phyloP scores from a whole-genome alignment of 1,140 invertebrate species.

The Thaumatotibia leucotreta region DNA sequence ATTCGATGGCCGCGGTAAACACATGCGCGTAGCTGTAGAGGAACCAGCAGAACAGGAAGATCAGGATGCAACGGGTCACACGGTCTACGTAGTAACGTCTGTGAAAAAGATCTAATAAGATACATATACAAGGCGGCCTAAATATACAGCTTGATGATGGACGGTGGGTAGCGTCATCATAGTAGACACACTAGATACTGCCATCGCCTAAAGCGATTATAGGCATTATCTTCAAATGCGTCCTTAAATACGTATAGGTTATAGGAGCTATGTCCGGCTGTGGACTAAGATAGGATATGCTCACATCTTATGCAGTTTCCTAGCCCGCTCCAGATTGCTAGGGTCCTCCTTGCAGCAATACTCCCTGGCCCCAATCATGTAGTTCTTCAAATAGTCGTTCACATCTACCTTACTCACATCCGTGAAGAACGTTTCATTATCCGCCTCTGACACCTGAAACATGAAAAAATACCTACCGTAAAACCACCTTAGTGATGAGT shows the following conservation, averaged over 20 bases:
- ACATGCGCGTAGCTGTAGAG: conserved; percentile 35
- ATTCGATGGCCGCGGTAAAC: conserved; percentile 23
- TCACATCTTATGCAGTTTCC: conserved; percentile 74
- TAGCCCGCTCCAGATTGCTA: conserved; percentile 82
- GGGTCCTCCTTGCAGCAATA: conserved; percentile 87
- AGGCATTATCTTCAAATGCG: neutral
- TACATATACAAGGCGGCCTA: neutral
- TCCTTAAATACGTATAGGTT: neutral
- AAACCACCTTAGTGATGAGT: too few species aligned
- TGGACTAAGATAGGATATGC: too few species aligned
- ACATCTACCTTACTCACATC: conserved; percentile 73
- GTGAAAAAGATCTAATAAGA: conserved; percentile 24
- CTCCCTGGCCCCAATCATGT: conserved; percentile 84
- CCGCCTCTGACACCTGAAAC: conserved; percentile 80
- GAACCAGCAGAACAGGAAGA: conserved; percentile 38
- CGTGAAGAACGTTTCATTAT: conserved; percentile 79
- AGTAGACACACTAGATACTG: too few species aligned
- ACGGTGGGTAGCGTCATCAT: too few species aligned
- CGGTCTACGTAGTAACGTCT: conserved; percentile 50
- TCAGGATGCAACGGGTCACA: conserved; percentile 31
- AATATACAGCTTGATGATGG: neutral
- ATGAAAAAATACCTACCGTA: conserved; percentile 36
- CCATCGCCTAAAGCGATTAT: neutral
- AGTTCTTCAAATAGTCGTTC: conserved; percentile 83
- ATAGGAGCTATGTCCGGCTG: too few species aligned